These are phyloP conservation scores for Albula goreensis DNA, from an alignment of 2,113 vertebrate genomes.

Conservation along the genomic window DNA sequence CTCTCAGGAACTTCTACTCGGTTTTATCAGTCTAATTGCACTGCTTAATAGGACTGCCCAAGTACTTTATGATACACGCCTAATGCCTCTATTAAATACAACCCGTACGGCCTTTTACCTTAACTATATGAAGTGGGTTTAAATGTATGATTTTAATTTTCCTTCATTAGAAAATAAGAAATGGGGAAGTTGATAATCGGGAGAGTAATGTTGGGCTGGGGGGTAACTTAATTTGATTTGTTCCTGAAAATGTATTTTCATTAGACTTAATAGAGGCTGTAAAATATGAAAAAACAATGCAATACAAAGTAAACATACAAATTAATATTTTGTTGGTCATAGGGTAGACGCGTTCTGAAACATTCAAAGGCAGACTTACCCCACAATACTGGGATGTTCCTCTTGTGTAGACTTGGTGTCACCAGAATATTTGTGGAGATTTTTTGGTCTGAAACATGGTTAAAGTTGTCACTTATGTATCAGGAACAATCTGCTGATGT, in stretches of 20 bases:
- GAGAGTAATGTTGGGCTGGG: too few species aligned
- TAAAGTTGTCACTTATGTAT: background rate
- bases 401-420: background rate
- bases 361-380: too few species aligned
- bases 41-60: background rate
- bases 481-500: background rate
- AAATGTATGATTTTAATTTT: too few species aligned
- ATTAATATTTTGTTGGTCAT: too few species aligned
- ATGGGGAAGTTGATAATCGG: too few species aligned
- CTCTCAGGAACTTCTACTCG: slow-evolving; percentile 2
- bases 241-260: too few species aligned
- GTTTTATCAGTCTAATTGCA: background rate
- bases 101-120: background rate
- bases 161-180: too few species aligned
- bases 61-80: background rate
- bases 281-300: too few species aligned
- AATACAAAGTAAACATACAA: too few species aligned
- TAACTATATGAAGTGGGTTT: background rate
- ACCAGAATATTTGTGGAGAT: background rate
- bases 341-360: too few species aligned
- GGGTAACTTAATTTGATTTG: too few species aligned
- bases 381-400: background rate
- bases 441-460: background rate
- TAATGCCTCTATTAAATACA: background rate
- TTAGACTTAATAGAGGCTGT: too few species aligned